A percentile compares a stretch with the other conserved stretches of the same genome.
Evolutionary conservation across 2,113 vertebrate species (phyloP).

Genomic region (Cyrtonyx montezumae): DNA sequence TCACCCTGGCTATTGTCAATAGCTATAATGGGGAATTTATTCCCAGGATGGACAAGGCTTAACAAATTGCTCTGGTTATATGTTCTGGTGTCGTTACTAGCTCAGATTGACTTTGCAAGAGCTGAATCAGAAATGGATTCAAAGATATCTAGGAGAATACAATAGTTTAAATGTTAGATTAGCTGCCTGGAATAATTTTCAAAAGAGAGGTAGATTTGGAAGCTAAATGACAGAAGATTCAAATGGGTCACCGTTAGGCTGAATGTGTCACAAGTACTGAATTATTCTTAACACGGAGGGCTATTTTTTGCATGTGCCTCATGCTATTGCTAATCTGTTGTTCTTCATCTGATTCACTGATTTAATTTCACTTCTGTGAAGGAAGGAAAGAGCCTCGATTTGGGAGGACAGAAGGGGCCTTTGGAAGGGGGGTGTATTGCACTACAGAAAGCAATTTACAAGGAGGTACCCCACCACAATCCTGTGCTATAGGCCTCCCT

Average conservation of each 20-base stretch:
- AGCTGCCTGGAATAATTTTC: not conserved
- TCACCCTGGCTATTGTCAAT: not conserved
- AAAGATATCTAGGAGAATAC: not conserved
- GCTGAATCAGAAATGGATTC: not conserved
- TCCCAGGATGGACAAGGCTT: not conserved
- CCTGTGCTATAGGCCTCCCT: conserved; percentile 50
- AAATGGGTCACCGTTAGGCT: not conserved
- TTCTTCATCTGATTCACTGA: conserved; percentile 50
- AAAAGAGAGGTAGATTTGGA: not conserved
- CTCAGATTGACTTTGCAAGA: not conserved
- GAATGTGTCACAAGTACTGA: not conserved
- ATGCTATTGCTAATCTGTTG: conserved; percentile 24
- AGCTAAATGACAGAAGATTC: not conserved
- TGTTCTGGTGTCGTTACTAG: not conserved
- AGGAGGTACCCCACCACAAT: not conserved
- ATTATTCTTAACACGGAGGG: not conserved
- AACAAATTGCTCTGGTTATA: not conserved
- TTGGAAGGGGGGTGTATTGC: conserved; percentile 31
- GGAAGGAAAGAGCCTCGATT: conserved; percentile 14
- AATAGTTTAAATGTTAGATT: not conserved
- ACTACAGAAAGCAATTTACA: conserved; percentile 48
- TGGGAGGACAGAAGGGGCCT: not conserved
- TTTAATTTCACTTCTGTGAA: conserved; percentile 58
- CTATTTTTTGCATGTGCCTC: not conserved
- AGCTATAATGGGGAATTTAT: not conserved